phyloP scores from a whole-genome alignment of 2,113 vertebrate genomes.

The Bos indicus region DNA sequence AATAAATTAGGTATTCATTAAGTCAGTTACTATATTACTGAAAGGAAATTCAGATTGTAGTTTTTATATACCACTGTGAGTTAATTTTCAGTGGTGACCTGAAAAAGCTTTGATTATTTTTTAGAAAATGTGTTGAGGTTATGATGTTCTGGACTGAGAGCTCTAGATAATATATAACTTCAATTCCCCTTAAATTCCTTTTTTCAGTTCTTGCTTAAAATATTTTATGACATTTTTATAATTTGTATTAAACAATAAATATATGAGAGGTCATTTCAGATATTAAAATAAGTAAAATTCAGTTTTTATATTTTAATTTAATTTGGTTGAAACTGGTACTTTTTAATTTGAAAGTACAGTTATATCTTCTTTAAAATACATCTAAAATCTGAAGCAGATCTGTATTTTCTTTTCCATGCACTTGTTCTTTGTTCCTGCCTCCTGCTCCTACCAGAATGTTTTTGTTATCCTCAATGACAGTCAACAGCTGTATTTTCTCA shows the following conservation, averaged over 20 bases:
- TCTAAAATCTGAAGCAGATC: neutral
- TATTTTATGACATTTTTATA: neutral
- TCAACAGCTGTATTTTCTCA: slow-evolving; percentile 59
- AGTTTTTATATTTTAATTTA: neutral
- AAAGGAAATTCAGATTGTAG: neutral
- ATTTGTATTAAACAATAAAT: neutral
- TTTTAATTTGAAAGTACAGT: neutral
- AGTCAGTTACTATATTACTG: neutral
- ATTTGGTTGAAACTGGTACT: neutral
- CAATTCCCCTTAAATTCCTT: neutral
- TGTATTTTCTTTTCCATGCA: neutral
- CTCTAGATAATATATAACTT: neutral
- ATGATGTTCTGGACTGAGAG: neutral
- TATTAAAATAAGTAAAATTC: neutral
- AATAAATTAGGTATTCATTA: neutral
- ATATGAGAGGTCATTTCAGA: neutral
- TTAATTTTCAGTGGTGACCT: neutral
- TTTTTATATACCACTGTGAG: neutral
- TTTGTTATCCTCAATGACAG: neutral
- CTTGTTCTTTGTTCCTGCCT: neutral
- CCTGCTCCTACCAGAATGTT: slow-evolving; percentile 7
- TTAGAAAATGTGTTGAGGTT: neutral
- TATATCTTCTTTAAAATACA: neutral
- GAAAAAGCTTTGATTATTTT: neutral
- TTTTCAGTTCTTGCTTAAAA: neutral